Evolutionary conservation across 2,797 vertebrate genomes (phyloP), one percentile per base, ranked within the genome.

Genomic region (Muscicapa striata): DNA sequence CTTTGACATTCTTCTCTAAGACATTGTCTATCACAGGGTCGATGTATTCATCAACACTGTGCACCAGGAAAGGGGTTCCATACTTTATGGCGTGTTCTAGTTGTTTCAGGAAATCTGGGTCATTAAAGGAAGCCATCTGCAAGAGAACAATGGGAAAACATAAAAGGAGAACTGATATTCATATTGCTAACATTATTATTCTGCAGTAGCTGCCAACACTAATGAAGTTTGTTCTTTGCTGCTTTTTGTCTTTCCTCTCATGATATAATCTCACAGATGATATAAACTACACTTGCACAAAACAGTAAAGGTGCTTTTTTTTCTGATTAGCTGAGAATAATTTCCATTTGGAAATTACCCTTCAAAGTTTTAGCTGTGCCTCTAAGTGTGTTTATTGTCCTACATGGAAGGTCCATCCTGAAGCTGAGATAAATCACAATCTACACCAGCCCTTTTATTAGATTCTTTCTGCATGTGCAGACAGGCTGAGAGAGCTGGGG

Each of bases 21-120:
- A 99, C 98, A 23, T 98, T 99, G 94, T 99, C 99, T 52, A 99
- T 99, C 83, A 99, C 99, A 3, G 99, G 99, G 92, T 99, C 99
- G 0, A 99, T 98, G 97, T 99, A 99, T 84, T 99, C 99, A 49
- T 99, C 99, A 32, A 99, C 99, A 32, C 98, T 98, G 45, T 99
- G 98, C 97, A 99, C 98, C 68, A 99, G 98, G 97, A 99, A 99
- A 16, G 99, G 99, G 45, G 95, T 98, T 36, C 99, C 99, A 36
- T 99, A 98, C 97, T 99, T 99, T 72, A 99, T 99, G 90, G 99
- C 98, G 98, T 99, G 98, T 96, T 99, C 99, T 30, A 99, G 97
- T 85, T 99, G 98, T 97, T 99, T 99, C 62, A 99, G 98, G 97
- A 99, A 99, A 97, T 99, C 99, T 17, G 99, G 98, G 94, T 99